Evolutionary conservation across 2,888 invertebrate genomes (phyloP).

Genomic region (Spodoptera littoralis): DNA sequence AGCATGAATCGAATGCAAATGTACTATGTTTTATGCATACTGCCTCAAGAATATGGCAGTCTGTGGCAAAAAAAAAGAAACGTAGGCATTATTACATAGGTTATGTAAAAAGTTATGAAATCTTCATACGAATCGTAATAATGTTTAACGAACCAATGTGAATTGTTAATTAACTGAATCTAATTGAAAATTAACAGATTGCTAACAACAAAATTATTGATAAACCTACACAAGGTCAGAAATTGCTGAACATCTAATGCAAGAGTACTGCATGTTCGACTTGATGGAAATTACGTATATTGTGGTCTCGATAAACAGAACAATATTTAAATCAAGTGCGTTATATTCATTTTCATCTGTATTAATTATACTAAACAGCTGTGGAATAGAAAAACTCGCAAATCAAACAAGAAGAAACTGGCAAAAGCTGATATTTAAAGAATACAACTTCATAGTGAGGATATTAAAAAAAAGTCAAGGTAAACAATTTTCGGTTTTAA

Average conservation of each 20-base stretch:
- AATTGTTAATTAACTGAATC: constrained; percentile 33
- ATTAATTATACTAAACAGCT: neutral
- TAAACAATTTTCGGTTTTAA: constrained; percentile 31
- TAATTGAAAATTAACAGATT: constrained; percentile 39
- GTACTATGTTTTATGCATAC: constrained; percentile 24
- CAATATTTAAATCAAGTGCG: neutral
- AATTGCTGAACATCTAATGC: neutral
- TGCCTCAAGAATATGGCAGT: constrained; percentile 21
- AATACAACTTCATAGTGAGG: constrained; percentile 17
- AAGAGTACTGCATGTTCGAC: neutral
- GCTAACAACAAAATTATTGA: constrained; percentile 20
- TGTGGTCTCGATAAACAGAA: too few species aligned
- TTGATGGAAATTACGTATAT: too few species aligned
- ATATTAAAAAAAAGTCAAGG: constrained; percentile 39
- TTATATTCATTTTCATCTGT: neutral
- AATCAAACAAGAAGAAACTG: neutral
- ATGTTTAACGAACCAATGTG: constrained; percentile 32
- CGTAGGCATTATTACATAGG: neutral
- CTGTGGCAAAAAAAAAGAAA: constrained; percentile 6
- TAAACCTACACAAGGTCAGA: constrained; percentile 1
- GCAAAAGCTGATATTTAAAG: constrained; percentile 14
- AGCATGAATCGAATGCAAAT: constrained; percentile 28
- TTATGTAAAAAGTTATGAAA: constrained; percentile 51
- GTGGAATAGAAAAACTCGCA: constrained; percentile 2
- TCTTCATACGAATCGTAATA: constrained; percentile 23